phyloP scores from a whole-genome alignment of 2,888 invertebrate species.

The Hetaerina titia region DNA sequence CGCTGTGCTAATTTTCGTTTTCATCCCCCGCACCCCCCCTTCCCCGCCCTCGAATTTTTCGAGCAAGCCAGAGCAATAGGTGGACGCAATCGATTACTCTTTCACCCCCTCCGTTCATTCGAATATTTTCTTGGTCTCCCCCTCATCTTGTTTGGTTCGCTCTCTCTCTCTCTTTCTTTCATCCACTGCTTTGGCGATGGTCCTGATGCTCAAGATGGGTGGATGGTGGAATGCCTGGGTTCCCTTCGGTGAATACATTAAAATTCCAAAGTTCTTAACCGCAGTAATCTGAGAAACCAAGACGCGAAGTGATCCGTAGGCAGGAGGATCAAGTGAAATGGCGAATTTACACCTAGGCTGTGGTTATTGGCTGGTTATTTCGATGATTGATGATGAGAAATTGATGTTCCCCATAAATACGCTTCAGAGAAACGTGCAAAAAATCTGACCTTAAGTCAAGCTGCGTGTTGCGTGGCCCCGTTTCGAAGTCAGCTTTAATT shows the following conservation, averaged over 20 bases:
- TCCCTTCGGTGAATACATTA: no score
- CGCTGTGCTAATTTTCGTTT: not conserved
- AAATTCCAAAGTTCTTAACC: no score
- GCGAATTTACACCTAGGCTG: no score
- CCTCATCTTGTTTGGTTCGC: not conserved
- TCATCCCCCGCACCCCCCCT: not conserved
- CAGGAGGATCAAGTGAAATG: no score
- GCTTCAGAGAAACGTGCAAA: not conserved
- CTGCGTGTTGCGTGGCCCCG: not conserved
- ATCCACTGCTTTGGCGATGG: not conserved
- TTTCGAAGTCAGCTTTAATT: no score
- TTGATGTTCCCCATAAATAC: not conserved
- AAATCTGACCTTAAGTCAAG: not conserved
- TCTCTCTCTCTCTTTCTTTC: not conserved
- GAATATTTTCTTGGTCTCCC: not conserved
- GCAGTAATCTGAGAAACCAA: no score
- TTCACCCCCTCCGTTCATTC: not conserved
- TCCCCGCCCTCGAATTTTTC: not conserved
- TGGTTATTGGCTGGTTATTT: not conserved
- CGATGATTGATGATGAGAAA: not conserved
- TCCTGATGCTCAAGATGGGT: not conserved
- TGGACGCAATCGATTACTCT: not conserved
- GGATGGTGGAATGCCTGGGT: no score
- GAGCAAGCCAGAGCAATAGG: not conserved
- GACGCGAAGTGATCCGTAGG: no score